Base-by-base conservation (phyloP, 64 coral and sea anemone species). In the Anthopleura sola region DNA sequence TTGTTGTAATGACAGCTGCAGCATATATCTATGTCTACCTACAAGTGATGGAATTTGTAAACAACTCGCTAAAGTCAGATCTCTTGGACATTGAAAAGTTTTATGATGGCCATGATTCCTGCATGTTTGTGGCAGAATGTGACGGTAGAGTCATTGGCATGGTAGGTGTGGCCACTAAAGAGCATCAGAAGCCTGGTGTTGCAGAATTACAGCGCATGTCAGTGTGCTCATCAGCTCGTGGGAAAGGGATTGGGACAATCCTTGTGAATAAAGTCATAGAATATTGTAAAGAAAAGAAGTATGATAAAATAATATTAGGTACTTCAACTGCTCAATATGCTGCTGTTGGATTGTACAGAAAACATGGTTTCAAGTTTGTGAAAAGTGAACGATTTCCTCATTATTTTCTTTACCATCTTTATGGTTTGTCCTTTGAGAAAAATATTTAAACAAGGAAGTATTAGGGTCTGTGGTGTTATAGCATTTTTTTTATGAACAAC, bases 181-280 rank as follows among this genome's bases (percentile, higher is more conserved):
- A 89, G 14, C 32, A 49, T 29, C 80, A 83, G 32, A 62, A 68
- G 24, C 80, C 40, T 53, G 46, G 68, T 31, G 44, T 75, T 36
- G 81, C 62, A 51, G 48, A 90, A 47, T 55, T 90, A 31, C 37
- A 75, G 49, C 60, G 80, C 15, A 84, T 90, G 88, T 90, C 58
- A 50, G 81, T 90, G 21, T 39, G 38, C 39, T 54, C 46, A 39
- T 36, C 31, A 37, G 64, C 32, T 54, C 55, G 81, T 37, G n/a
- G 62, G 68, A 83, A 53, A 62, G 81, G 88, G 12, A 90, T 84
- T 37, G 66, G 40, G 12, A 84, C 20, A 17, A 36, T 53, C 38
- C 12, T 90, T 13, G 5, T 90, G 18, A 57, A 28, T 36, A 80
- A 83, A 75, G 6, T 90, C 29, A 47, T 75, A 6, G 18, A 48